Evolutionary conservation across 2,888 invertebrate species (phyloP).

Genomic region (Melipona bicolor): DNA sequence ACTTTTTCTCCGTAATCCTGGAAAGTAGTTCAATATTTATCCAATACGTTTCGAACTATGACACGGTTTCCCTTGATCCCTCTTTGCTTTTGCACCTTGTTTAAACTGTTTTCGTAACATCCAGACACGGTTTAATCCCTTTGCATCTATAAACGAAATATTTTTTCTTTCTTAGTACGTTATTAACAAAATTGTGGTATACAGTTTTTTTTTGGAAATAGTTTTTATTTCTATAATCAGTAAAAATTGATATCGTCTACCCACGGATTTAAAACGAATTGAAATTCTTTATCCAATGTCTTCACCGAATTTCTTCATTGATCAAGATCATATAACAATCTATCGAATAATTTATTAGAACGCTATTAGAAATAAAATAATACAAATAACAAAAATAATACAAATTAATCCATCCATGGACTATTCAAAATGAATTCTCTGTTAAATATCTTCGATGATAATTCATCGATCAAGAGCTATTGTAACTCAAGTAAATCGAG

Average conservation of each 20-base stretch:
- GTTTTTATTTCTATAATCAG: too few species aligned
- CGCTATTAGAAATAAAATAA: too few species aligned
- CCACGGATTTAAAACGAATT: not conserved
- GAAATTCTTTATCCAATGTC: not conserved
- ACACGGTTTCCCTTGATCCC: not conserved
- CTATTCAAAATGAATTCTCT: not conserved
- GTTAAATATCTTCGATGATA: not conserved
- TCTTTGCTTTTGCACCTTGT: not conserved
- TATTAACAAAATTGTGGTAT: too few species aligned
- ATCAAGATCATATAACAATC: not conserved
- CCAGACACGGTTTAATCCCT: too few species aligned
- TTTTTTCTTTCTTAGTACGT: too few species aligned
- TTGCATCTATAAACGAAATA: too few species aligned
- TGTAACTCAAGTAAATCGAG: too few species aligned
- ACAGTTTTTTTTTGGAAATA: too few species aligned
- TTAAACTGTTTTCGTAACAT: not conserved
- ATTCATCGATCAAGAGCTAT: not conserved
- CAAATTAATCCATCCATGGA: not conserved
- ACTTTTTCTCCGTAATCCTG: slow-evolving; percentile 2
- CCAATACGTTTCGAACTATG: not conserved
- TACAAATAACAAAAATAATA: too few species aligned
- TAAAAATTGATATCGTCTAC: too few species aligned
- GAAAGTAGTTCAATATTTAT: slow-evolving; percentile 35
- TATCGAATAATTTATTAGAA: too few species aligned
- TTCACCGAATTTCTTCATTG: not conserved